Evolutionary conservation across 2,113 vertebrate genomes (phyloP).

Genomic region (Procavia capensis): DNA sequence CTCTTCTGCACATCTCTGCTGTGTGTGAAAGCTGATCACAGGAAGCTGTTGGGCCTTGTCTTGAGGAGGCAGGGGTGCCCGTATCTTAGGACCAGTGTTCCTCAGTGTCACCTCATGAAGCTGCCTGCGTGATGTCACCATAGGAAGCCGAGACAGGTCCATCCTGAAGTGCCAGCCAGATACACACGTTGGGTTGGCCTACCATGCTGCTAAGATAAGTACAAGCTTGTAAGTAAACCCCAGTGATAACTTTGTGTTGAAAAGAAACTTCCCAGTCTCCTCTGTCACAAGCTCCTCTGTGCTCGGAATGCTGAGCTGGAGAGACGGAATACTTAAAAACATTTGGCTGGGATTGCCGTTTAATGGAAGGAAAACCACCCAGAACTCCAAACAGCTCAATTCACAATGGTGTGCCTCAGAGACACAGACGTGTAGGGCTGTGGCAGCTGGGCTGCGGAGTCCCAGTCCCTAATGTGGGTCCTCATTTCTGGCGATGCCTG

Average conservation of each 20-base stretch:
- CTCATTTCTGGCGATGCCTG: not conserved
- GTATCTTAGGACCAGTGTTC: not conserved
- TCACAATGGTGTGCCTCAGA: not conserved
- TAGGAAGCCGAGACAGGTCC: not conserved
- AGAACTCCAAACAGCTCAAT: not conserved
- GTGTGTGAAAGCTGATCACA: rapidly evolving
- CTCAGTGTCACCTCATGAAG: not conserved
- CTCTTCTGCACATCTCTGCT: not conserved
- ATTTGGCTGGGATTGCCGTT: not conserved
- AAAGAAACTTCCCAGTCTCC: not conserved
- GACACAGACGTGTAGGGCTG: not conserved
- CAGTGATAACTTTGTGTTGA: not conserved
- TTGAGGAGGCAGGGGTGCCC: not conserved
- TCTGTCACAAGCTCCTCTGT: not conserved
- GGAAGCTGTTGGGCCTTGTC: not conserved
- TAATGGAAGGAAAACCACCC: not conserved
- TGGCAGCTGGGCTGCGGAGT: not conserved
- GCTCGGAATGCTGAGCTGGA: rapidly evolving
- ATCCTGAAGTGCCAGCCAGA: rapidly evolving
- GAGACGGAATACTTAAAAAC: not conserved
- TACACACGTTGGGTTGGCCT: rapidly evolving
- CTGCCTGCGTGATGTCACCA: not conserved
- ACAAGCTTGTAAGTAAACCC: not conserved
- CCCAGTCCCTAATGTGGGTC: not conserved
- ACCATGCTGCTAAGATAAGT: rapidly evolving